These are phyloP conservation scores for Saccopteryx leptura DNA, from an alignment of 2,113 vertebrate species.

Conservation along the genomic window DNA sequence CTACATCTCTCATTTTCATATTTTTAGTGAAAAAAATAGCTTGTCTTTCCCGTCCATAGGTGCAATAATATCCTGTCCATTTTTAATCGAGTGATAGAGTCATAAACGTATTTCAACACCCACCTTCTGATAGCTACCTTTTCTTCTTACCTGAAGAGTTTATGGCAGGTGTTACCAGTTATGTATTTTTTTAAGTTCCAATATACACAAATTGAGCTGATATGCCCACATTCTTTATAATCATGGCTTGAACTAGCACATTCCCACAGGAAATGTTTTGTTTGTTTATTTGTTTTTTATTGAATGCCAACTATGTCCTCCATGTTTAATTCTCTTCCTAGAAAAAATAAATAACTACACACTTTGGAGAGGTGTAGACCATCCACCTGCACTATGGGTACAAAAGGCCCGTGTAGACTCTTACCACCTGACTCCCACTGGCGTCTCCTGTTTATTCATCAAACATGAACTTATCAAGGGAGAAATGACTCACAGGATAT, in stretches of 20 bases:
- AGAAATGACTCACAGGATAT: neutral
- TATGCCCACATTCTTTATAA: neutral
- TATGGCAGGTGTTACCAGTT: conserved; percentile 46
- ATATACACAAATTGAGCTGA: neutral
- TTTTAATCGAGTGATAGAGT: neutral
- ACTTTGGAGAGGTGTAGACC: neutral
- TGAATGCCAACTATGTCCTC: neutral
- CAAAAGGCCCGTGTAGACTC: neutral
- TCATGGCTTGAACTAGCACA: conserved; percentile 22
- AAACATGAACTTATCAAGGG: neutral
- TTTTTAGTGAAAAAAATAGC: neutral
- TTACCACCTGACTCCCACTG: neutral
- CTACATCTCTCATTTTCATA: neutral
- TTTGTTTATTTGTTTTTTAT: neutral
- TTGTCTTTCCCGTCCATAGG: neutral
- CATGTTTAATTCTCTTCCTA: neutral
- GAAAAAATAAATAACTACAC: conserved; percentile 40
- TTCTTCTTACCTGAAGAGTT: conserved; percentile 15
- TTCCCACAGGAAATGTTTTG: neutral
- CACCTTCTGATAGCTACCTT: neutral
- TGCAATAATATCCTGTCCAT: neutral
- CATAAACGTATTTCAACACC: neutral
- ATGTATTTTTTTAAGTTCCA: conserved; percentile 42
- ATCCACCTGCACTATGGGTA: neutral
- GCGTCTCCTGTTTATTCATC: neutral